Percentiles rank a stretch among this genome's conserved stretches.
phyloP scores from a whole-genome alignment of 2,888 invertebrate genomes.

The Thereva nobilitata region DNA sequence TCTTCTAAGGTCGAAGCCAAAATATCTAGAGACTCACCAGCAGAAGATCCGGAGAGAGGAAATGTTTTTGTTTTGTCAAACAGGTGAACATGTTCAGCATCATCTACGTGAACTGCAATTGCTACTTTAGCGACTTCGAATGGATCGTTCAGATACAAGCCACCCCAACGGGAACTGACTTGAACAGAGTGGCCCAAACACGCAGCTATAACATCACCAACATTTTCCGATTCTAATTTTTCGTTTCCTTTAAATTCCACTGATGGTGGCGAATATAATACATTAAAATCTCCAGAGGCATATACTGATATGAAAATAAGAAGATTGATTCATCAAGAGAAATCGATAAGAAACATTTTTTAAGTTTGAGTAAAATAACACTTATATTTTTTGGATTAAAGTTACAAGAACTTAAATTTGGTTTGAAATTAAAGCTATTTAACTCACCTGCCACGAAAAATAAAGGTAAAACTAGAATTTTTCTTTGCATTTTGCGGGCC shows the following conservation, averaged over 20 bases:
- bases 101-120: slow-evolving; percentile 72
- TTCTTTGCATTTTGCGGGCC: not conserved
- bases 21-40: slow-evolving; percentile 58
- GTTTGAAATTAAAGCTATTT: not conserved
- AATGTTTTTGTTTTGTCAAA: slow-evolving; percentile 49
- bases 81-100: slow-evolving; percentile 60
- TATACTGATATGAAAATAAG: slow-evolving; percentile 44
- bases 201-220: slow-evolving; percentile 73
- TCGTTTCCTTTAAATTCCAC: slow-evolving; percentile 70
- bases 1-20: slow-evolving; percentile 66
- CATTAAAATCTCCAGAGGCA: slow-evolving; percentile 63
- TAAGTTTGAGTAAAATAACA: not conserved
- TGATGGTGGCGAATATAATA: slow-evolving; percentile 71
- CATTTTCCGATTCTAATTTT: slow-evolving; percentile 63
- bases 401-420: not conserved
- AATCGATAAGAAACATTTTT: not conserved
- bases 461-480: slow-evolving; percentile 6
- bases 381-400: not conserved
- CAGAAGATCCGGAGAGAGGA: slow-evolving; percentile 48
- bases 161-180: slow-evolving; percentile 71
- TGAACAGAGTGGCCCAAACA: slow-evolving; percentile 74
- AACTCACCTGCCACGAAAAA: slow-evolving; percentile 21
- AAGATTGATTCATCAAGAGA: not conserved
- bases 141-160: slow-evolving; percentile 69
- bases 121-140: slow-evolving; percentile 75